These are phyloP conservation scores for Noctua janthe DNA, from an alignment of 2,888 invertebrate genomes.

Conservation along the genomic window DNA sequence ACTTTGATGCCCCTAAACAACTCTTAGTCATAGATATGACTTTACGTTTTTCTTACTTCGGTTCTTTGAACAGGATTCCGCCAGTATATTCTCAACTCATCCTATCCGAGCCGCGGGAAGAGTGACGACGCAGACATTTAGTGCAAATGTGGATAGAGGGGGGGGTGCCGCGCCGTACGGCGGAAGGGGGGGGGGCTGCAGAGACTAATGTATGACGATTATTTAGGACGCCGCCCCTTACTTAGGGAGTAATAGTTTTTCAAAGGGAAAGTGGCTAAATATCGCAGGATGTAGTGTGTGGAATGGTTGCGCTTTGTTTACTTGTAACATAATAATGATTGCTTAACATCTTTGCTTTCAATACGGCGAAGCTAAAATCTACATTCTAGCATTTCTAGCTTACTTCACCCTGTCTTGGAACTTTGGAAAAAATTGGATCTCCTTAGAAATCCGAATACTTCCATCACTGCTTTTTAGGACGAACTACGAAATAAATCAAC, in stretches of 20 bases:
- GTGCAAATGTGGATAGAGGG: conserved; percentile 53
- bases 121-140: conserved; percentile 54
- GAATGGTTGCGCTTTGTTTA: not conserved
- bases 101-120: conserved; percentile 32
- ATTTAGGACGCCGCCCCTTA: conserved; percentile 60
- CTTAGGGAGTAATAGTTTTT: conserved; percentile 60
- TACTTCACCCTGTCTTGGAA: not conserved
- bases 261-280: conserved; percentile 45
- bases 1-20: not conserved
- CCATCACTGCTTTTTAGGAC: not conserved
- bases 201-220: conserved; percentile 65
- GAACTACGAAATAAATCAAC: not conserved
- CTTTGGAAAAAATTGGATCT: not conserved
- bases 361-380: not conserved
- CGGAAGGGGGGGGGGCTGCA: conserved; percentile 13
- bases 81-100: conserved; percentile 43
- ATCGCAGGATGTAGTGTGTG: conserved; percentile 6
- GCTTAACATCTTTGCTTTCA: not conserved
- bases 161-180: not conserved
- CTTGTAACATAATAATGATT: not conserved
- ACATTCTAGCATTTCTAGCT: not conserved
- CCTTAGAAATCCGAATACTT: not conserved
- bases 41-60: not conserved
- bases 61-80: conserved; percentile 17
- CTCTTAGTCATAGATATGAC: conserved; percentile 5